Base-by-base conservation (phyloP, 2,797 vertebrate species). In the Erethizon dorsatum region DNA sequence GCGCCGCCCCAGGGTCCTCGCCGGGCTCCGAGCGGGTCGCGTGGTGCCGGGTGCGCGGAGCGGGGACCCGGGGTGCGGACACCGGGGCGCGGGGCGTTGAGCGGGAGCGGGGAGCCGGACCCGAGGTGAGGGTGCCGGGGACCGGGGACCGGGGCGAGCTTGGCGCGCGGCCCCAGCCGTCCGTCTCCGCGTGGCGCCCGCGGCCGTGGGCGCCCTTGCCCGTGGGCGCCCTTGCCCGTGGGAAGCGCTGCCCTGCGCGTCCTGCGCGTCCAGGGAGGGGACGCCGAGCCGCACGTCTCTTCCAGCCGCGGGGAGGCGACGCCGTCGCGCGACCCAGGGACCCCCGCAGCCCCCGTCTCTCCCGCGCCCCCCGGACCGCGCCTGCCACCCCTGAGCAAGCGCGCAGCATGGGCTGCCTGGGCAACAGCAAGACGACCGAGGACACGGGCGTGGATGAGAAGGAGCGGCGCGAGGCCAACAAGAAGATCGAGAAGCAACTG, bases 381-480 rank as follows among this genome's bases (percentile, higher is more conserved):
- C 95, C 96, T 97, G 98, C 96, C 96, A 94, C 90, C 96, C 97
- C 77, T 80, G 94, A 75, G 73, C 95, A 41, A 88, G 97, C 94
- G 88, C 73, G 94, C 98, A 99, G 99, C 98, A 99, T 99, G 99
- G 99, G 99, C 99, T 99, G 99, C 99, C 99, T 99, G 99, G 99
- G 99, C 98, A 99, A 99, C 99, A 99, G 99, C 99, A 99, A 99
- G 99, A 99, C 99, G 98, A 99, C 99, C 97, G 99, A 99, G 99
- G 99, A 99, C 98, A 99, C 99, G 99, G 99, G 99, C 98, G 99
- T 99, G 98, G 99, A 99, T 98, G 99, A 99, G 98, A 99, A 99
- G 98, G 99, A 99, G 97, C 99, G 99, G 97, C 99, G 99, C 98
- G 99, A 99, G 99, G 99, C 99, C 98, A 99, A 99, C 99, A 99